These are phyloP conservation scores for Phragmatobia fuliginosa DNA, from an alignment of 2,888 invertebrate genomes.

Conservation along the genomic window DNA sequence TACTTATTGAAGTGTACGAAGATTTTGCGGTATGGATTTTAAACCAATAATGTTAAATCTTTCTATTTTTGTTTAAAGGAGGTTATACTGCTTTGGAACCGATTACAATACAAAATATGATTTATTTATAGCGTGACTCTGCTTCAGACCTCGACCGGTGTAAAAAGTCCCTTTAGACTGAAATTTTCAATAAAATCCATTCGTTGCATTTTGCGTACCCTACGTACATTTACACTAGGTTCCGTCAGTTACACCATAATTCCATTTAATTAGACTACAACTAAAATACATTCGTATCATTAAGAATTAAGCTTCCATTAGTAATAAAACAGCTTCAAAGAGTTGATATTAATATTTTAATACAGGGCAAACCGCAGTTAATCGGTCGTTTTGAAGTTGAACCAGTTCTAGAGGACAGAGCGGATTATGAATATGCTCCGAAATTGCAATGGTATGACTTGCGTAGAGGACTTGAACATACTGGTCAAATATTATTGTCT, in stretches of 20 bases:
- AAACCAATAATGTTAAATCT: too few species aligned
- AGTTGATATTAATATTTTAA: neutral
- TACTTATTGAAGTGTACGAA: constrained; percentile 78
- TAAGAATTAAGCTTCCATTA: neutral
- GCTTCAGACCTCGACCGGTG: too few species aligned
- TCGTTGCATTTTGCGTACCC: too few species aligned
- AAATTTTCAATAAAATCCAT: too few species aligned
- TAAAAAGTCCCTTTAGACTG: too few species aligned
- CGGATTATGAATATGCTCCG: constrained; percentile 65
- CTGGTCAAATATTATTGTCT: constrained; percentile 83
- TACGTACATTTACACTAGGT: too few species aligned
- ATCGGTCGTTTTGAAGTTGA: constrained; percentile 64
- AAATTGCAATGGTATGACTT: constrained; percentile 82
- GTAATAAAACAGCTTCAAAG: neutral
- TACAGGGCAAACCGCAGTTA: constrained; percentile 62
- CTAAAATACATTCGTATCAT: neutral
- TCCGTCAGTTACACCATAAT: too few species aligned
- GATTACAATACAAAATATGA: too few species aligned
- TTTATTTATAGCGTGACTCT: too few species aligned
- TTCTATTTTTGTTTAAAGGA: too few species aligned
- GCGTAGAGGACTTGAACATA: constrained; percentile 63
- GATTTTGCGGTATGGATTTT: constrained; percentile 60
- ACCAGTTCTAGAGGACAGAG: constrained; percentile 59
- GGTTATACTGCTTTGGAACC: too few species aligned
- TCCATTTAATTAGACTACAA: too few species aligned